These are phyloP conservation scores for Gasteruption jaculator DNA, from an alignment of 2,888 invertebrate species.

Conservation along the genomic window DNA sequence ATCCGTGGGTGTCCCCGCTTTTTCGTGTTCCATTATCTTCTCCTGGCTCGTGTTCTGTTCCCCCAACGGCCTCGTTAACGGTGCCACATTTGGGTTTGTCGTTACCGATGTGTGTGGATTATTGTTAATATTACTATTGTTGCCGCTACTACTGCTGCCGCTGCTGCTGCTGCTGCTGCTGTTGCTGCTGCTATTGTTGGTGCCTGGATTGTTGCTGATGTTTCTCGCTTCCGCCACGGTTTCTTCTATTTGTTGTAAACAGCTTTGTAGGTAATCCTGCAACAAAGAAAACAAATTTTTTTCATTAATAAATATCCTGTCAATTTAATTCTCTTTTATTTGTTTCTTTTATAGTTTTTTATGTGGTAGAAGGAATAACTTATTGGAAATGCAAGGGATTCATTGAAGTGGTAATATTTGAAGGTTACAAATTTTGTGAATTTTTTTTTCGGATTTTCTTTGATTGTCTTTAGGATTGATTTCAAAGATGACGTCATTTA, in stretches of 20 bases:
- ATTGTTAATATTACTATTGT: slow-evolving; percentile 55
- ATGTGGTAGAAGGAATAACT: no score
- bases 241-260: slow-evolving; percentile 74
- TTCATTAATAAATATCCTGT: no score
- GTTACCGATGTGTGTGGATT: slow-evolving; percentile 17
- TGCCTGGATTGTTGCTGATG: slow-evolving; percentile 21
- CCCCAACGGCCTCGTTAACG: slow-evolving; percentile 42
- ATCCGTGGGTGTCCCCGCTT: slow-evolving; percentile 77
- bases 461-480: no score
- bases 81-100: slow-evolving; percentile 21
- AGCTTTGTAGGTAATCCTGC: slow-evolving; percentile 76
- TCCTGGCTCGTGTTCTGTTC: slow-evolving; percentile 48
- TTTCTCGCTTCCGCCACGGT: slow-evolving; percentile 63
- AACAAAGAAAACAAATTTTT: no score
- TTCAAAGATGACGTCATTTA: no score
- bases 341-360: no score
- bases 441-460: no score
- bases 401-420: no score
- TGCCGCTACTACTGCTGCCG: slow-evolving; percentile 46
- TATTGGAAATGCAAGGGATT: no score
- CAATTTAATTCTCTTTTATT: no score
- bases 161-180: slow-evolving; percentile 49
- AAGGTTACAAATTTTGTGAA: no score
- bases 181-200: slow-evolving; percentile 50
- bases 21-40: slow-evolving; percentile 61